Base-by-base conservation (phyloP, 2,888 invertebrate species). In the Ennomos quercinarius region DNA sequence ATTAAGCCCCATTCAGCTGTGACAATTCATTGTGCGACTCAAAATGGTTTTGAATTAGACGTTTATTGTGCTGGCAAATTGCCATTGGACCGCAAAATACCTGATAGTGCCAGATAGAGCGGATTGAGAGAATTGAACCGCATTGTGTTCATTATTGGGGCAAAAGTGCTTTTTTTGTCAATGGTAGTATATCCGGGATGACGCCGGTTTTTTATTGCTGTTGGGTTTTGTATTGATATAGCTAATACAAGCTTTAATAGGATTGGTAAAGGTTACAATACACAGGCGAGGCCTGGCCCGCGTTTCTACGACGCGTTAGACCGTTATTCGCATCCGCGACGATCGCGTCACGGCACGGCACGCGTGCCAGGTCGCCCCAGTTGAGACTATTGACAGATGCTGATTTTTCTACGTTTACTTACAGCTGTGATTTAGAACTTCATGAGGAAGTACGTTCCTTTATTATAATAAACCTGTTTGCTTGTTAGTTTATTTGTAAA, bases 51-150 rank as follows among this genome's bases (percentile, higher is more conserved):
- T 68, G 71, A 74, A 77, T 78, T 73, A 73, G 67, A 72, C 56
- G 63, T 60, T 65, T 70, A 80, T 78, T 78, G 76, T 76, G 72
- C 58, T 51, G 65, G 68, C 73, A 68, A 74, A 75, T 74, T 68
- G 71, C 64, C 60, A 74, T 68, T 72, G 72, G 52, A 56, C 39
- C 54, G 46, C 50, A 17, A 61, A 67, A 51, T 57, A 63, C 38
- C 57, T 55, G 61, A 64, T 66, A 38, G 50, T 45, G 61, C 66
- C 59, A 68, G 66, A 51, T 50, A 57, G 42, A 47, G 41, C 42
- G 36, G 41, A 41, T 47, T 38, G 27, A 47, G 34, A 48, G 58
- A 48, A 58, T 58, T 43, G 9, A 48, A 47, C 36, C 9, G 36
- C 12, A 17, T 34, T 48, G 39, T 48, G 27, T 5, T 27, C 27